Percentiles rank a stretch among this genome's conserved stretches.
Evolutionary conservation across 2,113 vertebrate genomes (phyloP).

Genomic region (Sphaerodactylus townsendi): DNA sequence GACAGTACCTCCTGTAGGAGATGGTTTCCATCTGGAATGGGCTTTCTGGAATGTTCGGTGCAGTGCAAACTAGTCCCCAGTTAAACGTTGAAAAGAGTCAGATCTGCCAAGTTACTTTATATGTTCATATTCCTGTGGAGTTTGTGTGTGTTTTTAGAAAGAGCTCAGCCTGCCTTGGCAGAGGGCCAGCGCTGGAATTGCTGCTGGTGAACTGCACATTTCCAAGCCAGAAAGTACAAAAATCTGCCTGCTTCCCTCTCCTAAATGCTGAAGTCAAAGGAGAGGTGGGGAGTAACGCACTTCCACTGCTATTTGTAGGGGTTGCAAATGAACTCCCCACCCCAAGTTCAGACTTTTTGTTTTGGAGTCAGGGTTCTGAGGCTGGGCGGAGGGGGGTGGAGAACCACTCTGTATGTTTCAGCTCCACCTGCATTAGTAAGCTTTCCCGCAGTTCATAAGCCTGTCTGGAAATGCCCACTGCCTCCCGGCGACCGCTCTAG

Average conservation of each 20-base stretch:
- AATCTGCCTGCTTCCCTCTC: constrained; percentile 27
- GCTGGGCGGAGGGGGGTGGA: not conserved
- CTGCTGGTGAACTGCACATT: constrained; percentile 48
- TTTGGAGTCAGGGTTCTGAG: not conserved
- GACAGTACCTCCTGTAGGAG: fast-evolving
- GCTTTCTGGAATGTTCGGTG: not conserved
- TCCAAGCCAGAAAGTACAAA: constrained; percentile 57
- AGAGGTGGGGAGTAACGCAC: too few species aligned
- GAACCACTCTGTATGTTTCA: not conserved
- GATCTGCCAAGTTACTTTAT: constrained; percentile 54
- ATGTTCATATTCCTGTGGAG: constrained; percentile 60
- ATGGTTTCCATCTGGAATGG: constrained; percentile 26
- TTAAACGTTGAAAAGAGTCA: constrained; percentile 45
- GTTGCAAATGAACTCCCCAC: not conserved
- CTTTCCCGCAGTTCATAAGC: constrained; percentile 56
- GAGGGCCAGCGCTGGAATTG: constrained; percentile 39
- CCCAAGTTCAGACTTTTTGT: not conserved
- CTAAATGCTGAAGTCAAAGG: not conserved
- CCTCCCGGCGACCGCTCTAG: constrained; percentile 48
- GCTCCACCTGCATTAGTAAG: not conserved
- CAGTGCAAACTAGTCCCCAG: not conserved
- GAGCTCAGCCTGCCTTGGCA: constrained; percentile 56
- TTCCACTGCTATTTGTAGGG: too few species aligned
- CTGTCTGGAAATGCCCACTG: constrained; percentile 68
- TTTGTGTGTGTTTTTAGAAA: constrained; percentile 68